Evolutionary conservation across 2,888 invertebrate species (phyloP).

Genomic region (Teleogryllus oceanicus): DNA sequence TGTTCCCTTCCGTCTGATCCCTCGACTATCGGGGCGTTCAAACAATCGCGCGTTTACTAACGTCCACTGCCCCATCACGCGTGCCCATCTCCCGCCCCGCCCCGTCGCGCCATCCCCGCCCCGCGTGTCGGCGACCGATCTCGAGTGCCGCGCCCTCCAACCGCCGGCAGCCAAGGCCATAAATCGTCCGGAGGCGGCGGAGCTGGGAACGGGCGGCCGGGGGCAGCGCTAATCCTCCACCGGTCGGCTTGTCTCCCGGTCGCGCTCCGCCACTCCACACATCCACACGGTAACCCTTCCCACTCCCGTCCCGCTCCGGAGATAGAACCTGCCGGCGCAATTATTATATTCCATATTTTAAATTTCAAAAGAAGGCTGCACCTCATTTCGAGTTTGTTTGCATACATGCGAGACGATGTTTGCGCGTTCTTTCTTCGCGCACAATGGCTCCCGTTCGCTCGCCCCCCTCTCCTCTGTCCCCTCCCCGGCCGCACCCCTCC

Average conservation of each 20-base stretch:
- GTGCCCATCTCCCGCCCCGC: too few relatives aligned
- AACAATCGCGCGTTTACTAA: too few relatives aligned
- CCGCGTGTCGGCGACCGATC: too few relatives aligned
- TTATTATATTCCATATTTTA: constrained; percentile 18
- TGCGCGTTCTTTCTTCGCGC: not conserved
- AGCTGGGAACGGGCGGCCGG: too few relatives aligned
- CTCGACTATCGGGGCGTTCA: too few relatives aligned
- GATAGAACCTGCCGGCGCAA: not conserved
- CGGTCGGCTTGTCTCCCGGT: not conserved
- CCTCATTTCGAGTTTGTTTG: not conserved
- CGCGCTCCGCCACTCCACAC: not conserved
- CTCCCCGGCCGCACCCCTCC: not conserved
- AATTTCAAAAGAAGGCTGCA: not conserved
- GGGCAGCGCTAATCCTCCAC: not conserved
- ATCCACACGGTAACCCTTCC: not conserved
- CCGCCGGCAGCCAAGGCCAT: too few relatives aligned
- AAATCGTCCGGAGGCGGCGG: too few relatives aligned
- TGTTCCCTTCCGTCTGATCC: too few relatives aligned
- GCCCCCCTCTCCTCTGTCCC: not conserved
- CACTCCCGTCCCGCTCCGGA: not conserved
- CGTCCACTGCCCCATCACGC: too few relatives aligned
- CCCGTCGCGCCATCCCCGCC: too few relatives aligned
- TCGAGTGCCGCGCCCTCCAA: too few relatives aligned
- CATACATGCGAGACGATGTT: constrained; percentile 18
- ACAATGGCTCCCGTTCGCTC: not conserved